Evolutionary conservation across 2,888 invertebrate genomes (phyloP), one percentile per base, ranked within the genome.

Genomic region (Nysson spinosus): DNA sequence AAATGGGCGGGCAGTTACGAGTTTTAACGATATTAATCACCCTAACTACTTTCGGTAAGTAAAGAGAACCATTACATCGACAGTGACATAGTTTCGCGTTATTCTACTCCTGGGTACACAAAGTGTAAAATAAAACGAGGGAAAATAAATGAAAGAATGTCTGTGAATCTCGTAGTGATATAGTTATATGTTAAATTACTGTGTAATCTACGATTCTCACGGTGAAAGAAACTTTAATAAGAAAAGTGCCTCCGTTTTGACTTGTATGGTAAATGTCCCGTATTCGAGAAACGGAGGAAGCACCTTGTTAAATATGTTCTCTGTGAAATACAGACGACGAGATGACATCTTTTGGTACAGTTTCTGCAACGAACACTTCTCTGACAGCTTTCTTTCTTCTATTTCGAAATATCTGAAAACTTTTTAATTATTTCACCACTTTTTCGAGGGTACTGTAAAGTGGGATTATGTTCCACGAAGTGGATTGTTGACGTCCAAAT

Each of bases 1-100:
- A 32, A 54, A 72, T 72, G 63, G 42, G 35, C 30, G 43, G 40
- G 20, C 66, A 17, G 37, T 39, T 37, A 7, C 35, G 28, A n/a
- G 34, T 32, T n/a, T 37, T 63, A 16, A 14, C 34, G 42, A 19
- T 43, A 28, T 26, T 56, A 22, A 39, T 63, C 9, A 14, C 52
- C 20, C 12, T 66, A 19, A 20, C 57, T 11, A 61, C 26, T 40
- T 24, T 58, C 3, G 58, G 71, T 71, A 43, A 71, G 71, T 69
- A 57, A 5, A 12, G n/a, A 12, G 4, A 28, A 14, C 20, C 6
- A 28, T 24, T 17, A 22, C 30, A 22, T 19, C 26, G 16, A 19
- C 32, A 9, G 7, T 20, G n/a, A n/a, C n/a, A n/a, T n/a, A n/a
- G n/a, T n/a, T n/a, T n/a, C n/a, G n/a, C n/a, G n/a, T n/a, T n/a